Evolutionary conservation across 2,113 vertebrate species (phyloP), one percentile per base, ranked within the genome.

Genomic region (Carettochelys insculpta): DNA sequence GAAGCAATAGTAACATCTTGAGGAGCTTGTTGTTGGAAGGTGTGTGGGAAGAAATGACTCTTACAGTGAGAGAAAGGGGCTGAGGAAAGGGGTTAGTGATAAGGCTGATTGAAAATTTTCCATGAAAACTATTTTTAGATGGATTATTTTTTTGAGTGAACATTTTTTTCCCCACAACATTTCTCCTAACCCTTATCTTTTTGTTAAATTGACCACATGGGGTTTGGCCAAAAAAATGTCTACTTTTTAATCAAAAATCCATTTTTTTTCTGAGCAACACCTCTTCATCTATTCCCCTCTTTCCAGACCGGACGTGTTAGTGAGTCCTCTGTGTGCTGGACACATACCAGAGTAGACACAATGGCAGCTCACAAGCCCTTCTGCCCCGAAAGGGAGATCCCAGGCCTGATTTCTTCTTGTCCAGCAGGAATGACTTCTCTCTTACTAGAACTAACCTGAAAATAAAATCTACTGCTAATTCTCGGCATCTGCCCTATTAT

Each of bases 281-380:
- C 3, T 76, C 9, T 3, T 81, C 22, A 12, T 4, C 7, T 24
- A 56, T 25, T 34, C 54, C 4, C 82, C 16, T 10, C 7, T 91
- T 13, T 86, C 10, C 47, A 85, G 45, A 13, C 20, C 25, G 82
- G 45, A 29, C 82, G 11, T 82, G 45, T 52, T 16, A 87, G 75
- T 50, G 31, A 87, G 41, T 27, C 45, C 11, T 83, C 27, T 10
- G 3, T 25, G 47, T 80, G 34, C 2, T 8, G 87, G 47, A 53
- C 68, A 43, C 86, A 6, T 58, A 43, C 73, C 61, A 41, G n/a
- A 73, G 84, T 10, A 27, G 86, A 50, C 45, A 87, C 90, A n/a
- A 52, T 87, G 47, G 24, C 47, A 71, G 14, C 31, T 95, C 45
- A 78, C 45, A 20, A 93, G 89, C 50, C 87, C 84, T 77, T 86